Evolutionary conservation across 2,797 vertebrate species (phyloP).

Genomic region (Ctenopoma kingsleyae): DNA sequence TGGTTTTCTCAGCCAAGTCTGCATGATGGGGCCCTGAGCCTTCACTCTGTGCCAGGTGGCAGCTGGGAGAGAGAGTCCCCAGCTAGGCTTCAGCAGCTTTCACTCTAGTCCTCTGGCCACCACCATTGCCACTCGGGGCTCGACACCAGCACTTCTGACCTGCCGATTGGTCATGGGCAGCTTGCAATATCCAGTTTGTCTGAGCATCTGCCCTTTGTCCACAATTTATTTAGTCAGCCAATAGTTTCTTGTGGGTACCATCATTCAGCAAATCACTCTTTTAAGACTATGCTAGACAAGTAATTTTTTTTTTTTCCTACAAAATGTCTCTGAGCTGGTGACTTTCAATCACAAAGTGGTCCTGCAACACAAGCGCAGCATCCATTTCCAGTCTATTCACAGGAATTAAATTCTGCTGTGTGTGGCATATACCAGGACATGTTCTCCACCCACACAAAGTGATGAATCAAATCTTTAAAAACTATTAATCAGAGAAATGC

Average conservation of each 20-base stretch:
- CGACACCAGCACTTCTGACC: conserved; percentile 67
- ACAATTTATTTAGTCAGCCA: conserved; percentile 3
- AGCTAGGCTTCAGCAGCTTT: conserved; percentile 72
- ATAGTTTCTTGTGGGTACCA: neutral
- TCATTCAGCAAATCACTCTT: conserved; percentile 6
- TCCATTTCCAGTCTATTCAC: conserved; percentile 36
- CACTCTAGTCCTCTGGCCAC: conserved; percentile 66
- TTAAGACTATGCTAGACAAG: neutral
- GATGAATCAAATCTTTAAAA: conserved; percentile 62
- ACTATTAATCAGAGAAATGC: conserved; percentile 57
- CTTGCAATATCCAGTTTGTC: conserved; percentile 27
- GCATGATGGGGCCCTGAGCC: conserved; percentile 76
- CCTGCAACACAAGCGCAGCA: conserved; percentile 6
- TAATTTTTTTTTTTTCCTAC: neutral
- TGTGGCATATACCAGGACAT: conserved; percentile 41
- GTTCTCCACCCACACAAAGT: conserved; percentile 37
- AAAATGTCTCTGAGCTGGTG: neutral
- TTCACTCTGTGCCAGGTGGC: conserved; percentile 85
- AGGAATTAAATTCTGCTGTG: conserved; percentile 47
- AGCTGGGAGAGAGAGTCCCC: conserved; percentile 82
- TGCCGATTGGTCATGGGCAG: conserved; percentile 50
- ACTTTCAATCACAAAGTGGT: conserved; percentile 30
- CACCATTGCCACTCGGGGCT: conserved; percentile 59
- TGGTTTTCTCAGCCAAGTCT: conserved; percentile 78
- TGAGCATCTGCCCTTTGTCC: conserved; percentile 31